These are phyloP conservation scores for Thunnus thynnus DNA, from an alignment of 2,113 vertebrate genomes.

Conservation along the genomic window DNA sequence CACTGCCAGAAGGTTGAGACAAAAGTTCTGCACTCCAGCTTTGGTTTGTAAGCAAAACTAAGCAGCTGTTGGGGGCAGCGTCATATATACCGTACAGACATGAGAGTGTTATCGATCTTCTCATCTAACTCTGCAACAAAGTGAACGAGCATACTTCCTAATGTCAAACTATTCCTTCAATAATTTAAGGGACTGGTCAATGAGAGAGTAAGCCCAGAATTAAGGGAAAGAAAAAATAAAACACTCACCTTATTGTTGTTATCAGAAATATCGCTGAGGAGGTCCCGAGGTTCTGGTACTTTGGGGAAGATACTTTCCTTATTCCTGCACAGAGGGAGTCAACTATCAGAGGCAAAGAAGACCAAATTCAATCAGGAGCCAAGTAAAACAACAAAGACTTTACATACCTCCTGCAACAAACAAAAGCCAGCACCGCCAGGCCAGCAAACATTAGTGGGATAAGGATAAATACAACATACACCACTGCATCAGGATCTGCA, in stretches of 20 bases:
- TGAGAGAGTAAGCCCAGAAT: not conserved
- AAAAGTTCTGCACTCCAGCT: too few relatives aligned
- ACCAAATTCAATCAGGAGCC: rapidly evolving
- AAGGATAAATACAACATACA: not conserved
- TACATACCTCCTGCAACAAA: conserved; percentile 59
- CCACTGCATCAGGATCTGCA: rapidly evolving
- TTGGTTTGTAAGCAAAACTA: not conserved
- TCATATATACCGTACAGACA: too few relatives aligned
- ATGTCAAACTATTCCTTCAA: not conserved
- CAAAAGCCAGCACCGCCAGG: not conserved
- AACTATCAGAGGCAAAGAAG: not conserved
- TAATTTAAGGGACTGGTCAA: not conserved
- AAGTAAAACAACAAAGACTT: not conserved
- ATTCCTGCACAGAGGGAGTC: conserved; percentile 40
- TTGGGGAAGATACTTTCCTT: conserved; percentile 43
- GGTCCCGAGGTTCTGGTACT: conserved; percentile 60
- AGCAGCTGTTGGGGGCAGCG: not conserved
- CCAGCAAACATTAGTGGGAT: conserved; percentile 31
- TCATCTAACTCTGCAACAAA: too few relatives aligned
- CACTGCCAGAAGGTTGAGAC: too few relatives aligned
- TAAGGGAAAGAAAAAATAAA: not conserved
- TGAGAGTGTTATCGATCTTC: too few relatives aligned
- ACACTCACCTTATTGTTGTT: conserved; percentile 64
- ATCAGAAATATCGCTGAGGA: conserved; percentile 54
- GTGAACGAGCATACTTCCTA: not conserved